Percentiles rank a stretch among this genome's conserved stretches.
These are phyloP conservation scores for Heliconius ismenius DNA, from an alignment of 2,888 invertebrate species.

Conservation along the genomic window DNA sequence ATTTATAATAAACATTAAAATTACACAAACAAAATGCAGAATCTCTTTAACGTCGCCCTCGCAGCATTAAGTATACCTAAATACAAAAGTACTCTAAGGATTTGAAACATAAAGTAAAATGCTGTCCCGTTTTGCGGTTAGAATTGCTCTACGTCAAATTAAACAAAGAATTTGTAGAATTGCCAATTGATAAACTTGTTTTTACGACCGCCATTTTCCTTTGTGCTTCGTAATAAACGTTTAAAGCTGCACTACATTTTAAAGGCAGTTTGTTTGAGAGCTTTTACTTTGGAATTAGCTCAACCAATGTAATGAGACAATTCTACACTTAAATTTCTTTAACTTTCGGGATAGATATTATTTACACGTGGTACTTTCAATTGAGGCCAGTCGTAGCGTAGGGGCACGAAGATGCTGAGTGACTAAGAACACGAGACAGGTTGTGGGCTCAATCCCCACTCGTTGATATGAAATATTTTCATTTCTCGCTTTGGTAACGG, in stretches of 20 bases:
- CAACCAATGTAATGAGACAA: conserved; percentile 24
- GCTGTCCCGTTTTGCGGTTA: conserved; percentile 8
- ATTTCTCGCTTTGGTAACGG: no score
- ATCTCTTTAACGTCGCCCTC: conserved; percentile 2
- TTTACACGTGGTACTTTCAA: neutral
- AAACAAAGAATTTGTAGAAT: conserved; percentile 24
- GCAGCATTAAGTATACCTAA: conserved; percentile 10
- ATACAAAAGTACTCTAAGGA: conserved; percentile 1
- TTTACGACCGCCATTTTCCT: conserved; percentile 29
- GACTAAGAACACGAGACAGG: no score
- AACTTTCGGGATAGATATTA: neutral
- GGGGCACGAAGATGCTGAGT: no score
- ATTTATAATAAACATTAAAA: conserved; percentile 5
- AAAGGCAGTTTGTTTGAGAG: conserved; percentile 29
- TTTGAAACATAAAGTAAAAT: conserved; percentile 6
- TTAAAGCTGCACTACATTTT: conserved; percentile 31
- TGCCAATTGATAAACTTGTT: conserved; percentile 28
- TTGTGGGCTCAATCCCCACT: no score
- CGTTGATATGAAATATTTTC: no score
- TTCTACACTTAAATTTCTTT: neutral
- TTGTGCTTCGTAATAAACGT: conserved; percentile 29
- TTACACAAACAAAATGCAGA: neutral
- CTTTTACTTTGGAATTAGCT: conserved; percentile 23
- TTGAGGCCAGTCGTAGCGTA: neutral
- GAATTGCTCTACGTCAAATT: conserved; percentile 21